Base-by-base conservation (phyloP, 2,113 vertebrate genomes). In the Perca flavescens region DNA sequence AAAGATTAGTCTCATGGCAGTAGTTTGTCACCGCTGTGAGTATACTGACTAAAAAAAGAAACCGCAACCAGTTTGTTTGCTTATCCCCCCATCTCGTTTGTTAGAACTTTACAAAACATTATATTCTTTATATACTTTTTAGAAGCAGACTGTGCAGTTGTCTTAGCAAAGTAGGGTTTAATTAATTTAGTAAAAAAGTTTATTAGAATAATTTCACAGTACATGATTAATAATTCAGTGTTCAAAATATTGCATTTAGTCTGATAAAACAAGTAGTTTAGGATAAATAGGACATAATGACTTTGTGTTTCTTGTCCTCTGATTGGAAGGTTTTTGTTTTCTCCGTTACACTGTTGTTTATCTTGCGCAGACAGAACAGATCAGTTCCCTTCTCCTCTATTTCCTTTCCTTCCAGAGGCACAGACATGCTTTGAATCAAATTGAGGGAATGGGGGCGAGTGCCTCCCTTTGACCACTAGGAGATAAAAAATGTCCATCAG, bases 401-500 rank as follows among this genome's bases (percentile, higher is more conserved):
- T 83, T 74, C 67, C 73, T 78, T 62, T 46, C 34, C 28, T 43
- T 74, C 73, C 58, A 68, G 65, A 74, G 40, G 77, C 74, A 56
- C 85, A 78, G 74, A 77, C 83, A 77, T 75, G 67, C 64, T 88
- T 77, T 83, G 67, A 87, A 91, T 89, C 79, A 91, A 81, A 89
- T 79, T 80, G 72, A 82, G 78, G 85, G 78, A 89, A 66, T 34
- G 74, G 73, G 74, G 68, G 77, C 21, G 66, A 90, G 82, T 80
- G 72, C 83, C 74, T 89, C 70, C 69, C 73, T 53, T 56, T 89
- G 82, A 87, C 86, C 83, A 89, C 54, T 84, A 82, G 84, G 79
- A 84, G 86, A 84, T 84, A 76, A 83, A 77, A 83, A 77, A 88
- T 80, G 77, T 86, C 85, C 78, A 88, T 93, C 85, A 83, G 68